Base-by-base conservation (phyloP, 2,888 invertebrate species). In the Lutraria lutraria region DNA sequence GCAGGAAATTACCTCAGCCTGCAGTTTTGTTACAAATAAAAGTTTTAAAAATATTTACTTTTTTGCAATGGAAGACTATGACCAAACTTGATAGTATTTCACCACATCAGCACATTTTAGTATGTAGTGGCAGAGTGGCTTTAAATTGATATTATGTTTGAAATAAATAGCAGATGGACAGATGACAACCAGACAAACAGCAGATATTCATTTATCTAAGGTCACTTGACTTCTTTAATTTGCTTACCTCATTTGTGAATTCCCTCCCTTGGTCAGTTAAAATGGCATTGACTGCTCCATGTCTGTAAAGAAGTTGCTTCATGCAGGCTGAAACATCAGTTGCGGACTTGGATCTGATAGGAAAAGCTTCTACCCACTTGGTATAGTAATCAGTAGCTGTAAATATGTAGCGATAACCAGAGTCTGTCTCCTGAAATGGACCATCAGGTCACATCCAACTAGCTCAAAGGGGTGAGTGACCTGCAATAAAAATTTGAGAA, bases 291-390 rank as follows among this genome's bases (percentile, higher is more conserved):
- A 90, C 60, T 15, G 85, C 88, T 15, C 90, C 90, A 90, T 87
- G 87, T 52, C 90, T 34, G n/a, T 76, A 34, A 34, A 88, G 53
- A 10, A 90, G 19, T 34, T 88, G 84, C 79, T 87, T 31, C 25
- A 89, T 53, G 56, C 88, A 90, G 72, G 60, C 79, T 0, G 87
- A 10, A n/a, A 90, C 89, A 21, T 86, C 86, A n/a, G 19, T 21
- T 8, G 89, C 89, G 0, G 84, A 56, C 53, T 88, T 90, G 29
- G 54, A 60, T 43, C 83, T 86, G 21, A 90, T 86, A 16, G 90
- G 90, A 52, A 88, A 90, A 16, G 90, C 88, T 53, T 90, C 90
- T 21, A 89, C 87, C 90, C 90, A 90, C 83, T 90, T 90, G 10
- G 89, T 87, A 53, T 43, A 90, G 31, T 87, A 89, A 60, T 90